A percentile compares a stretch with the other conserved stretches of the same genome.
Conservation (phyloP, 2,888 invertebrate genomes). For the Phalera bucephala region DNA sequence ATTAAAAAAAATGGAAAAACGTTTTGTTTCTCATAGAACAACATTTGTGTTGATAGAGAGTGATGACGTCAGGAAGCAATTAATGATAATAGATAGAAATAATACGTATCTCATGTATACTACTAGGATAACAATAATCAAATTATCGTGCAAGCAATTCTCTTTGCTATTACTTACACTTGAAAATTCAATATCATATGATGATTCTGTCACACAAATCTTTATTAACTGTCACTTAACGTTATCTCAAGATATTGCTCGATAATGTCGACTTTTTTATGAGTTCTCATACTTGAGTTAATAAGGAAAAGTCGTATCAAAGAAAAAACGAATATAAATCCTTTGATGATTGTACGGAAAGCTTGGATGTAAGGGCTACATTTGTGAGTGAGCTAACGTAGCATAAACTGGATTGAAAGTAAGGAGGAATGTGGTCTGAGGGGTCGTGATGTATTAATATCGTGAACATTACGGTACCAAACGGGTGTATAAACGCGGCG, state of each 20-base stretch:
- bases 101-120: too few relatives aligned
- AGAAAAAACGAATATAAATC: conserved; percentile 2
- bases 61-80: not conserved
- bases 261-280: not conserved
- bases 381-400: conserved; percentile 8
- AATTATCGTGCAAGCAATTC: not conserved
- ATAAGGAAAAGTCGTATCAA: not conserved
- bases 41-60: too few relatives aligned
- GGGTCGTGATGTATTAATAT: conserved; percentile 33
- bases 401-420: conserved; percentile 28
- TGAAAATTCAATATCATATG: not conserved
- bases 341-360: conserved; percentile 11
- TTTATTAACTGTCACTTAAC: not conserved
- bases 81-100: not conserved
- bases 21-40: too few relatives aligned
- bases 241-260: not conserved
- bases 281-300: not conserved
- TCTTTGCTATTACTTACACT: not conserved
- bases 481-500: conserved; percentile 54
- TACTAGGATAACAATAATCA: not conserved
- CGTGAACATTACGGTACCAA: conserved; percentile 35
- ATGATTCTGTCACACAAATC: not conserved
- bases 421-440: conserved; percentile 25
- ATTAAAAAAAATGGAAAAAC: too few relatives aligned
- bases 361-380: conserved; percentile 2